Percentiles rank a stretch among this genome's conserved stretches.
These are phyloP conservation scores for Rhagium mordax DNA, from an alignment of 2,888 invertebrate species.

Conservation along the genomic window DNA sequence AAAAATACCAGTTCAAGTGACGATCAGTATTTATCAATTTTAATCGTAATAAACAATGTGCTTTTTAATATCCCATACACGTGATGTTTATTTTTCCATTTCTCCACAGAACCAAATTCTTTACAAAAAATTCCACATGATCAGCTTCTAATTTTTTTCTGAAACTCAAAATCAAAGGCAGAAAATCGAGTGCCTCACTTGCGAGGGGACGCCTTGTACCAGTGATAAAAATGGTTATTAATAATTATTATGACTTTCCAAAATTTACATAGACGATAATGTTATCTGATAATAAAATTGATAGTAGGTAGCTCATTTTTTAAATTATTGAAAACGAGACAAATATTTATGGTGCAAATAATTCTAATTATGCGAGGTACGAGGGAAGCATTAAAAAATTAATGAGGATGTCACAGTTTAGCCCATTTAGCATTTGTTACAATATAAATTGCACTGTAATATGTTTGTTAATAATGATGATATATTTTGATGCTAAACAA, in stretches of 20 bases:
- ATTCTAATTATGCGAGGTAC: constrained; percentile 17
- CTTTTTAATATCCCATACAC: too few species aligned
- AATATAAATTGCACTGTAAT: constrained; percentile 15
- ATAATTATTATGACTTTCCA: neutral
- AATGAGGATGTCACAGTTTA: constrained; percentile 59
- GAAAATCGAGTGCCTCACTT: too few species aligned
- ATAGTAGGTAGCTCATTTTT: neutral
- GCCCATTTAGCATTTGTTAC: constrained; percentile 46
- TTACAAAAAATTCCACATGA: too few species aligned
- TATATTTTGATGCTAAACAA: neutral
- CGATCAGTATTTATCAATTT: too few species aligned
- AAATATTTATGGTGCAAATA: neutral
- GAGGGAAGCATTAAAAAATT: constrained; percentile 41
- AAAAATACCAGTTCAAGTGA: too few species aligned
- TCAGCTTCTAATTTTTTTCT: too few species aligned
- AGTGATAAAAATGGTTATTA: neutral
- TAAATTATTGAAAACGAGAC: neutral
- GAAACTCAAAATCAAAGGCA: too few species aligned
- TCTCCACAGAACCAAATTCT: too few species aligned
- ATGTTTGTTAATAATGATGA: constrained; percentile 14
- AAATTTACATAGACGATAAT: neutral
- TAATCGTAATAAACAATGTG: too few species aligned
- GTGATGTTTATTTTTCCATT: too few species aligned
- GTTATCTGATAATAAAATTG: neutral
- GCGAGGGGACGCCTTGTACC: too few species aligned